phyloP scores from a whole-genome alignment of 2,797 vertebrate species.

The Coluber constrictor region DNA sequence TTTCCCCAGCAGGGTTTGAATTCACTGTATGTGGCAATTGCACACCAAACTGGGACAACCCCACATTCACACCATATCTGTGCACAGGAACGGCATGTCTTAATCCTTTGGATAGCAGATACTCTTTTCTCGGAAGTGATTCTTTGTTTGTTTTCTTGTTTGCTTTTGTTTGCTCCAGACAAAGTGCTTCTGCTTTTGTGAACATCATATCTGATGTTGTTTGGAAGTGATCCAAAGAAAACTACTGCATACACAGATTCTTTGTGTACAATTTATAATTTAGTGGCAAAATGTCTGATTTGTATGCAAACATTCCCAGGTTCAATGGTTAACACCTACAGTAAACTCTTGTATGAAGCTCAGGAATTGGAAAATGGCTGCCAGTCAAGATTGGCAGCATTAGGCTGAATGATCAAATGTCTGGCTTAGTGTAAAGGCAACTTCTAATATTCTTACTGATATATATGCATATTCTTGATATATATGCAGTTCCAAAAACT shows the following conservation, averaged over 20 bases:
- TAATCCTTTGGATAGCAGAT: neutral
- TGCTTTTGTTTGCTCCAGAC: neutral
- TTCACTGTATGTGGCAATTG: neutral
- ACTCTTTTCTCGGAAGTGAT: neutral
- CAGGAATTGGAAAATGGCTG: neutral
- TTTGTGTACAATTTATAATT: neutral
- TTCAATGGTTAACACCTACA: neutral
- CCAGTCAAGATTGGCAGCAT: neutral
- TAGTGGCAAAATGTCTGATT: neutral
- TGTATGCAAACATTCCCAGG: neutral
- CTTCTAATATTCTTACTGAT: neutral
- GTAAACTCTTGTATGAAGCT: neutral
- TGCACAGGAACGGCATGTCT: neutral
- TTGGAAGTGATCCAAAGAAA: neutral
- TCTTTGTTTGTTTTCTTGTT: neutral
- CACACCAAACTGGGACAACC: neutral
- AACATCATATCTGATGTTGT: neutral
- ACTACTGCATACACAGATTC: neutral
- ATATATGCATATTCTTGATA: neutral
- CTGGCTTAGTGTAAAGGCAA: neutral
- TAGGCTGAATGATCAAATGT: neutral
- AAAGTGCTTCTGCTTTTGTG: neutral
- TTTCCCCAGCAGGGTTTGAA: neutral
- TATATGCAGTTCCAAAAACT: neutral
- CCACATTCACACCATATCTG: neutral